A percentile compares a stretch with the other conserved stretches of the same genome.
Evolutionary conservation across 2,113 vertebrate genomes (phyloP).

Genomic region (Romanogobio albipinnatus): DNA sequence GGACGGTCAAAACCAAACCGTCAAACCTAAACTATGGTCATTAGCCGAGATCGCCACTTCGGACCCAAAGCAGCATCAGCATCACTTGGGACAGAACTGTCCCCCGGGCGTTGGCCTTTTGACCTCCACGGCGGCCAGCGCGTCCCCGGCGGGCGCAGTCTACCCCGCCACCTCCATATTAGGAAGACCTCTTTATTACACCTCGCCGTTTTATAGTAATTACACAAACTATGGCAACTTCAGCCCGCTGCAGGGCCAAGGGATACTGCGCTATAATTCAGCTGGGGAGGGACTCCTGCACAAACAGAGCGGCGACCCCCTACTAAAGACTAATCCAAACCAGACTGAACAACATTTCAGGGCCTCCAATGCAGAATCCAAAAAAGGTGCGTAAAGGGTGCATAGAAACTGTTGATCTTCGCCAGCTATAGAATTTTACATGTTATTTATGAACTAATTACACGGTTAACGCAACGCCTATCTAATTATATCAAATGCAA

Average conservation of each 20-base stretch:
- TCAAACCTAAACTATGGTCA: slow-evolving; percentile 96
- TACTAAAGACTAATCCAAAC: slow-evolving; percentile 83
- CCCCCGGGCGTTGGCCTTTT: slow-evolving; percentile 77
- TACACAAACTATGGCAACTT: slow-evolving; percentile 99
- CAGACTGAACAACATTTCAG: slow-evolving; percentile 90
- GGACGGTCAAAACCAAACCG: slow-evolving; percentile 79
- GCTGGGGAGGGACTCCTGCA: slow-evolving; percentile 84
- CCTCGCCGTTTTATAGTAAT: slow-evolving; percentile 96
- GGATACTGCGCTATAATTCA: slow-evolving; percentile 92
- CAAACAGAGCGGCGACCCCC: slow-evolving; percentile 86
- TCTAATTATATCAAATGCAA: not conserved
- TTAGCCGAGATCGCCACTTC: slow-evolving; percentile 98
- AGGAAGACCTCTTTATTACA: slow-evolving; percentile 97
- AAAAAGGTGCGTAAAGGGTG: slow-evolving; percentile 89
- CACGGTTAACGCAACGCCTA: not conserved
- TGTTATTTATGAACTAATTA: not conserved
- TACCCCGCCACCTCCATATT: slow-evolving; percentile 91
- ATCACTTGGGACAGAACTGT: slow-evolving; percentile 62
- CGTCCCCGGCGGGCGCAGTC: slow-evolving; percentile 82
- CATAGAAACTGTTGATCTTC: not conserved
- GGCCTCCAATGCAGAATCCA: slow-evolving; percentile 84
- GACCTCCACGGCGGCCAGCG: slow-evolving; percentile 79
- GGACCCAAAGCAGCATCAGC: slow-evolving; percentile 88
- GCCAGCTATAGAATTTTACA: no score
- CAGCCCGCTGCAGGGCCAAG: slow-evolving; percentile 91